phyloP scores from a whole-genome alignment of 2,113 vertebrate species.

The Dendropsophus ebraccatus region DNA sequence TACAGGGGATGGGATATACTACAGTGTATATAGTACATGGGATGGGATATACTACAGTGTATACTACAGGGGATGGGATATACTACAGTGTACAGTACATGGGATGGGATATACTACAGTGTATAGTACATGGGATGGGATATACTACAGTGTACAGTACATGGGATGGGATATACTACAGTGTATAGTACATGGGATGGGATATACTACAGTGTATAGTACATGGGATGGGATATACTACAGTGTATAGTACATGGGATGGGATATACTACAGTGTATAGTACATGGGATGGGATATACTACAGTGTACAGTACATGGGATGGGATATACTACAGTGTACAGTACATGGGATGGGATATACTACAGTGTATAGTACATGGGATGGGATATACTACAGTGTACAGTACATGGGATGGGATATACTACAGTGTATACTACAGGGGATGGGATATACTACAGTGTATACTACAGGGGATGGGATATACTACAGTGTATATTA shows the following conservation, averaged over 20 bases:
- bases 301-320: neutral
- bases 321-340: neutral
- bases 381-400: neutral
- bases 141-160: neutral
- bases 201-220: neutral
- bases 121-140: neutral
- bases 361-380: neutral
- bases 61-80: neutral
- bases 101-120: neutral
- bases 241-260: neutral
- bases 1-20: neutral
- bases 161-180: neutral
- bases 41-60: neutral
- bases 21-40: neutral
- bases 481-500: neutral
- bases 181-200: neutral
- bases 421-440: neutral
- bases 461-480: neutral
- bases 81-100: neutral
- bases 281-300: neutral
- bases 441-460: neutral
- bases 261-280: neutral
- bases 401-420: neutral
- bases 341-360: neutral
- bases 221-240: neutral